These are phyloP conservation scores for Portevinia maculata DNA, from an alignment of 2,888 invertebrate species.

Conservation along the genomic window DNA sequence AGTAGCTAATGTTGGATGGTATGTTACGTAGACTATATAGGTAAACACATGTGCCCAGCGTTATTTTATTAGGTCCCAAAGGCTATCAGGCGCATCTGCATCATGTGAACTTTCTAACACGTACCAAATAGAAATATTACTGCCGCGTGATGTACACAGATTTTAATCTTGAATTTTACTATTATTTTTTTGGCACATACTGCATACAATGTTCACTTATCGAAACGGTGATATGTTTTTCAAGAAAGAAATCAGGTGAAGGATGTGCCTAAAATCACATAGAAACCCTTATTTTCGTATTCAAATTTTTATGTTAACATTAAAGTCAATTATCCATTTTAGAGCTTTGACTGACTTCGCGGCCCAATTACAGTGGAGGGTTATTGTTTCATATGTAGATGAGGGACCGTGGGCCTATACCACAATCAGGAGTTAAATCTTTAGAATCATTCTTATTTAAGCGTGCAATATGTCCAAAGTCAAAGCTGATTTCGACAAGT, in stretches of 20 bases:
- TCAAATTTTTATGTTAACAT: no score
- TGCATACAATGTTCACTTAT: not conserved
- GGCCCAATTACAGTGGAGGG: no score
- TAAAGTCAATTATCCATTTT: no score
- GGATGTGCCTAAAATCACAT: slow-evolving; percentile 6
- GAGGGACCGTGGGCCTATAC: no score
- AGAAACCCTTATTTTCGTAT: not conserved
- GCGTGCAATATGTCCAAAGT: no score
- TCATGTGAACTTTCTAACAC: slow-evolving; percentile 21
- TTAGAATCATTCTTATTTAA: no score
- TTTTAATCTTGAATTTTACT: slow-evolving; percentile 7
- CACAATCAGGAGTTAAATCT: no score
- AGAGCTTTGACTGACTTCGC: not conserved
- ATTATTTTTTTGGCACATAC: not conserved
- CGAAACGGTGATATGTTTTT: not conserved
- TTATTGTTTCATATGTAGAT: no score
- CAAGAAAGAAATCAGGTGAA: slow-evolving; percentile 2
- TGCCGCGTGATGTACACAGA: slow-evolving; percentile 7
- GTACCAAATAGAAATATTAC: slow-evolving; percentile 15
- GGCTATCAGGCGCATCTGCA: slow-evolving; percentile 10
- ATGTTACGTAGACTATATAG: not conserved
- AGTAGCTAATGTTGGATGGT: not conserved
- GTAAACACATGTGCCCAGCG: not conserved
- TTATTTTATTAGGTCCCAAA: not conserved
- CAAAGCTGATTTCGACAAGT: no score